Percentiles rank a stretch among this genome's conserved stretches.
These are phyloP conservation scores for Tetragnatha versicolor DNA, from an alignment of 1,140 invertebrate genomes.

Conservation along the genomic window DNA sequence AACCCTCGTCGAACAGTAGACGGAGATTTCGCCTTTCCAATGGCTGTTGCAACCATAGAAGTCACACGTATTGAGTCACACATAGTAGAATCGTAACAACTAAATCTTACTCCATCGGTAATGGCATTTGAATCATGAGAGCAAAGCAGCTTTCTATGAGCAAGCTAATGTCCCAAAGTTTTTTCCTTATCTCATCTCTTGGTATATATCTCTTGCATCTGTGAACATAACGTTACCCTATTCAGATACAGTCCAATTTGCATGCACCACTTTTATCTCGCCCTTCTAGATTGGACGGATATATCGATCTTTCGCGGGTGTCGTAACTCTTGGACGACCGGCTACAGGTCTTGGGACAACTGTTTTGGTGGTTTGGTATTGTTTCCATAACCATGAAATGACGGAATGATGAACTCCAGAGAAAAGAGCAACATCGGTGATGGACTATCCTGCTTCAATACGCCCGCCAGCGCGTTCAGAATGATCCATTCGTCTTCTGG, in stretches of 20 bases:
- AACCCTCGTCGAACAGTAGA: neutral
- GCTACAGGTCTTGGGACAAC: neutral
- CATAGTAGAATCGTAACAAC: too few species aligned
- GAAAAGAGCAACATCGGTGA: neutral
- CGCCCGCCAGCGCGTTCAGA: neutral
- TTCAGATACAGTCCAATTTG: neutral
- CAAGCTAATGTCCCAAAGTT: too few species aligned
- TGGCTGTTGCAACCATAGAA: neutral
- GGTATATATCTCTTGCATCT: too few species aligned
- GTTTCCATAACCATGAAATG: neutral
- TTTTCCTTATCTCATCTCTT: too few species aligned
- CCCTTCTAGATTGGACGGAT: neutral
- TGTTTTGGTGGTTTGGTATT: neutral
- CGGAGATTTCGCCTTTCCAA: neutral
- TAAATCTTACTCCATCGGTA: too few species aligned
- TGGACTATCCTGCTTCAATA: neutral
- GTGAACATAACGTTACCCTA: constrained; percentile 10
- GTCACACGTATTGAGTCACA: neutral
- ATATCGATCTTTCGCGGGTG: neutral
- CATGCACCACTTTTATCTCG: neutral
- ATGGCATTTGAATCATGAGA: too few species aligned
- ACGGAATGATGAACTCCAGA: neutral
- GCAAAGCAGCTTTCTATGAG: too few species aligned
- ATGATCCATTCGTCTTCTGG: neutral
- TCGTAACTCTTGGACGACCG: neutral